Conservation (phyloP, 1,140 invertebrate species). For the Heliconius nattereri region DNA sequence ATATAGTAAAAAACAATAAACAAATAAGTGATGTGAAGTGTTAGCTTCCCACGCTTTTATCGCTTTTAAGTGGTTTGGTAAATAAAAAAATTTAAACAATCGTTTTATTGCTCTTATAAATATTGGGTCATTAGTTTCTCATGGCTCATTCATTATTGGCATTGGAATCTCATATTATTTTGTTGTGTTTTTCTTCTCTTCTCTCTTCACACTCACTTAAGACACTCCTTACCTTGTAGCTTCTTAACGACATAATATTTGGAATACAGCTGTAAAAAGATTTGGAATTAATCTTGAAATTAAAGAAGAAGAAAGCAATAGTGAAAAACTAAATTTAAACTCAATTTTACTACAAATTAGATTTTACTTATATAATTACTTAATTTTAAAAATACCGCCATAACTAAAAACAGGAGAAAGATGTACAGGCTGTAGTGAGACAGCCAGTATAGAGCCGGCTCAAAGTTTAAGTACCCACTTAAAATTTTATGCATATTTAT, state of each 20-base stretch:
- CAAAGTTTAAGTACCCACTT: constrained; percentile 20
- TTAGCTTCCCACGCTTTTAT: not conserved
- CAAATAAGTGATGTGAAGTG: not conserved
- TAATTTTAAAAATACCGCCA: constrained; percentile 6
- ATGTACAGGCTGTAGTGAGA: constrained; percentile 11
- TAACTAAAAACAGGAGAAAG: not conserved
- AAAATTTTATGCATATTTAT: constrained; percentile 40
- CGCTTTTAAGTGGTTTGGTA: not conserved
- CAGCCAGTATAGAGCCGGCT: not conserved
- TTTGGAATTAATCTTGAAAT: no score
- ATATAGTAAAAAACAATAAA: not conserved
- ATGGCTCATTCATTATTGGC: not conserved
- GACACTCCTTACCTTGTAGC: no score
- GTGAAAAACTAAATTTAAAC: no score
- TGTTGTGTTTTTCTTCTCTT: no score
- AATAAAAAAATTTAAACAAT: not conserved
- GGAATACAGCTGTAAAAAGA: no score
- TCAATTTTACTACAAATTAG: no score
- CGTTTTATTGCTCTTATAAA: not conserved
- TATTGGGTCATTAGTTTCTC: not conserved
- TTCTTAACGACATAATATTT: no score
- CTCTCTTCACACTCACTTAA: no score
- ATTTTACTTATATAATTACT: not conserved
- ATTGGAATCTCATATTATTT: no score
- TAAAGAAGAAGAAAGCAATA: no score